Evolutionary conservation across 1,140 invertebrate species (phyloP).

Genomic region (Drosophila cardini): DNA sequence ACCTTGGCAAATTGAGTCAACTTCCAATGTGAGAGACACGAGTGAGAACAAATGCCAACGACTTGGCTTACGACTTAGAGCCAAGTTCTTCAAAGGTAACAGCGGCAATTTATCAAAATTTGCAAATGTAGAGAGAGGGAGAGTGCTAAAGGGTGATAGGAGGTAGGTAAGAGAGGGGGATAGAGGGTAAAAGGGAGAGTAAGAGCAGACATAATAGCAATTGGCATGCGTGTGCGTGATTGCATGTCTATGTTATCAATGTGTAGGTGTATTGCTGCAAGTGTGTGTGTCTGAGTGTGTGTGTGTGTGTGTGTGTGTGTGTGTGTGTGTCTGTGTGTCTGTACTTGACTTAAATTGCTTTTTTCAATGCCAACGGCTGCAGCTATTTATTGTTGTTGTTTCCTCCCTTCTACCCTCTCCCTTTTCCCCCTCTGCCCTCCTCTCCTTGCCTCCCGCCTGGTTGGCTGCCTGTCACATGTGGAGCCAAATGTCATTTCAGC

Average conservation of each 20-base stretch:
- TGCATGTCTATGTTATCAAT: constrained; percentile 45
- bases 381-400: constrained; percentile 48
- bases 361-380: constrained; percentile 76
- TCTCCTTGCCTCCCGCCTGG: constrained; percentile 13
- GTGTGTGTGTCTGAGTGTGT: constrained; percentile 15
- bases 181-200: background rate
- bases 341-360: constrained; percentile 78
- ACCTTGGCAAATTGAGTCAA: constrained; percentile 57
- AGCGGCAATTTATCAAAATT: constrained; percentile 81
- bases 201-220: constrained; percentile 42
- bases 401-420: too few species aligned
- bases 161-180: constrained; percentile 6
- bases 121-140: constrained; percentile 44
- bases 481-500: constrained; percentile 84
- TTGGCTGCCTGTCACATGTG: constrained; percentile 74
- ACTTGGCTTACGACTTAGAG: background rate
- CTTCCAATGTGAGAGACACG: constrained; percentile 22
- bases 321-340: constrained; percentile 32
- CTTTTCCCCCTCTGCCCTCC: background rate
- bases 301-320: constrained; percentile 35
- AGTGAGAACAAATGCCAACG: constrained; percentile 18
- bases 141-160: background rate
- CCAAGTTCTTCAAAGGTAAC: constrained; percentile 65
- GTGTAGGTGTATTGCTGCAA: constrained; percentile 23
- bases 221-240: constrained; percentile 68